These are phyloP conservation scores for Hemithea aestivaria DNA, from an alignment of 2,888 invertebrate species.

Conservation along the genomic window DNA sequence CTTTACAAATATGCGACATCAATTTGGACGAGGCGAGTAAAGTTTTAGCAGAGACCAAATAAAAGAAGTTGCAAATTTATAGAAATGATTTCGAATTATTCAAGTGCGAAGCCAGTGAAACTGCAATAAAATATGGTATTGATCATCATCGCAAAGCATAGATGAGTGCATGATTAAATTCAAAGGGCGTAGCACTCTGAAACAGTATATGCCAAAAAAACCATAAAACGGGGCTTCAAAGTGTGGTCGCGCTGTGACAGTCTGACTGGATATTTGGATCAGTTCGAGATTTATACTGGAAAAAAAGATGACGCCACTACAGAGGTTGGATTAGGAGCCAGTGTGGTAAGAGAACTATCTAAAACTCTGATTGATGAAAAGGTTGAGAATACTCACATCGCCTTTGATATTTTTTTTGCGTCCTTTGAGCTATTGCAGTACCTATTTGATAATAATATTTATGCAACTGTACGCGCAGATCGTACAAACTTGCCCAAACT, in stretches of 20 bases:
- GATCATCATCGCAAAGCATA: conserved; percentile 8
- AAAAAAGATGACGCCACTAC: conserved; percentile 1
- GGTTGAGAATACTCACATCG: conserved; percentile 10
- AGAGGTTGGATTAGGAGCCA: conserved; percentile 10
- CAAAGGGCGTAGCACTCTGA: conserved; percentile 3
- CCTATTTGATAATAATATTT: conserved; percentile 15
- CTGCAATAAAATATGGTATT: conserved; percentile 22
- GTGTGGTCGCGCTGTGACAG: conserved; percentile 1
- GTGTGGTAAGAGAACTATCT: conserved; percentile 6
- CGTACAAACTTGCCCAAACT: conserved; percentile 12
- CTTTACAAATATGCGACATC: conserved; percentile 22
- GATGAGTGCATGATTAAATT: conserved; percentile 4
- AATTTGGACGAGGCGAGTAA: conserved; percentile 11
- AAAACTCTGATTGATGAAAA: conserved; percentile 5
- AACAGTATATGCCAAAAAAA: conserved; percentile 8
- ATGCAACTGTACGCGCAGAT: conserved; percentile 12
- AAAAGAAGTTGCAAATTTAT: conserved; percentile 30
- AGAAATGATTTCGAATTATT: conserved; percentile 29
- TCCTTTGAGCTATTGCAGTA: conserved; percentile 14
- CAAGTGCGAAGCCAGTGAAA: conserved; percentile 31
- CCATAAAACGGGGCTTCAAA: conserved; percentile 1
- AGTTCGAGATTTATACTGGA: neutral
- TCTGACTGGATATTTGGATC: conserved; percentile 1
- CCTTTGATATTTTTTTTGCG: conserved; percentile 18
- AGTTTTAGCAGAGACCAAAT: conserved; percentile 27